These are phyloP conservation scores for Steinernema scapterisci DNA, from an alignment of 2,888 invertebrate species.

Conservation along the genomic window DNA sequence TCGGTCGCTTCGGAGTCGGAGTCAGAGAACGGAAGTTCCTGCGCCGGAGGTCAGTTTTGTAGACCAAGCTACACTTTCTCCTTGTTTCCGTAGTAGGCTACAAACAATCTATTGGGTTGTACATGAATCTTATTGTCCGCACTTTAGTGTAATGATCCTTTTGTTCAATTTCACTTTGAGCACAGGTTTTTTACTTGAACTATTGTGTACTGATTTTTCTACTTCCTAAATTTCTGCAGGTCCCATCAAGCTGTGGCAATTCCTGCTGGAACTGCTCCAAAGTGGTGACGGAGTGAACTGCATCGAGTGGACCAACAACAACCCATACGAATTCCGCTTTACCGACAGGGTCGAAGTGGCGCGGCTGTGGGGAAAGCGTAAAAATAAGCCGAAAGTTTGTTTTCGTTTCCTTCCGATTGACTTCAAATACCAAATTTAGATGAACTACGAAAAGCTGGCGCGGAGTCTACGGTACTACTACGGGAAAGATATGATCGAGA, in stretches of 20 bases:
- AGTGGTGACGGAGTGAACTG: constrained; percentile 6
- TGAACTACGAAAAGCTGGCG: constrained; percentile 29
- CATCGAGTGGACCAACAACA: constrained; percentile 32
- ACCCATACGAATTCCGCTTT: constrained; percentile 27
- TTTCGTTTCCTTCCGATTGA: no score
- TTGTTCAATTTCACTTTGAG: no score
- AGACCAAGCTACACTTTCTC: no score
- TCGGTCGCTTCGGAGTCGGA: neutral
- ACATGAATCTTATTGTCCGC: no score
- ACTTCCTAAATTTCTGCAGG: constrained; percentile 5
- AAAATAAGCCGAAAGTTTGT: constrained; percentile 31
- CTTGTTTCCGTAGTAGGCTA: no score
- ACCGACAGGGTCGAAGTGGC: constrained; percentile 22
- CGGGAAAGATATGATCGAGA: constrained; percentile 26
- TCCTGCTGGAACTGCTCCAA: constrained; percentile 21
- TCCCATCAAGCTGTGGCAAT: constrained; percentile 32
- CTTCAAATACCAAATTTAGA: neutral
- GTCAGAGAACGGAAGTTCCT: neutral
- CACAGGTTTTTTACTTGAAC: no score
- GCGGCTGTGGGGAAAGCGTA: constrained; percentile 25
- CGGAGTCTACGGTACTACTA: constrained; percentile 33
- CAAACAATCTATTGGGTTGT: no score
- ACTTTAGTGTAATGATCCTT: no score
- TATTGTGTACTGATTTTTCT: no score
- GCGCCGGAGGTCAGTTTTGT: neutral